A percentile compares a stretch with the other conserved stretches of the same genome.
phyloP scores from a whole-genome alignment of 2,888 invertebrate genomes.

The Chymomyza procnemis region DNA sequence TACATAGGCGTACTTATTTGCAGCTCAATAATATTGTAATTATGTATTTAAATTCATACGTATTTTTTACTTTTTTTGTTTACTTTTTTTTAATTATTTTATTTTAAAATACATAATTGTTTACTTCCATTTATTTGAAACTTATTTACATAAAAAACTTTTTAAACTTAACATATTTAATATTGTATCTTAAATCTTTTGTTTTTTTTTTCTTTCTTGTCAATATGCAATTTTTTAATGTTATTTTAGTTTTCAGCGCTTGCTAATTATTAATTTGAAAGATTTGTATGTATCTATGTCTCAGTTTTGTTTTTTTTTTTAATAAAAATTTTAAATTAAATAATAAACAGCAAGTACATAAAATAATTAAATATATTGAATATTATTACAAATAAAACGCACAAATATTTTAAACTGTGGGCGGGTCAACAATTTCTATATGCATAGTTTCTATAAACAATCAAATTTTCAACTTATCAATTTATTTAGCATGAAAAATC shows the following conservation, averaged over 20 bases:
- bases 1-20: conserved; percentile 65
- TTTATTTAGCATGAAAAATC: background rate
- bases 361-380: background rate
- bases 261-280: background rate
- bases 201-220: background rate
- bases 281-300: background rate
- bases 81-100: conserved; percentile 10
- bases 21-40: conserved; percentile 45
- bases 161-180: conserved; percentile 5
- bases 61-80: conserved; percentile 10
- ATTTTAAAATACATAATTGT: background rate
- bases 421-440: background rate
- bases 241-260: background rate
- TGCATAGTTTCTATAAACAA: background rate
- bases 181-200: background rate
- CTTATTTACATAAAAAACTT: background rate
- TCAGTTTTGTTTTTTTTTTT: background rate
- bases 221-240: background rate
- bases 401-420: background rate
- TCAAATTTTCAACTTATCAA: background rate
- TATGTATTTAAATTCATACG: conserved; percentile 40
- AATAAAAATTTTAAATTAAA: background rate
- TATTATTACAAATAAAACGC: background rate
- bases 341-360: background rate
- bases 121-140: conserved; percentile 1